These are phyloP conservation scores for Florisuga fusca DNA, from an alignment of 2,797 vertebrate genomes.

Conservation along the genomic window DNA sequence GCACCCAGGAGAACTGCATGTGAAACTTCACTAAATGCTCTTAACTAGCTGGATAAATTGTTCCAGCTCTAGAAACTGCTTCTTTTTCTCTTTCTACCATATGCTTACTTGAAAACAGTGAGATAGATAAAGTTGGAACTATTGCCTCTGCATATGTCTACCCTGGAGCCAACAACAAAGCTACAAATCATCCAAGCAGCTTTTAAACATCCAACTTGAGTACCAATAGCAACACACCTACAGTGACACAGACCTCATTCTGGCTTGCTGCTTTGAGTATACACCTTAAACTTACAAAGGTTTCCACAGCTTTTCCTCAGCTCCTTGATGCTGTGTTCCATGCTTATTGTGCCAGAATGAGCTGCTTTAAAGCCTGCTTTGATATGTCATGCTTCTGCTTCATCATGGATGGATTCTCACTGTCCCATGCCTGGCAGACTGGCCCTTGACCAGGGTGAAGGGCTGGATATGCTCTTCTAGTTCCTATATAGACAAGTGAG, in stretches of 20 bases:
- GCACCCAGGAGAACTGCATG: background rate
- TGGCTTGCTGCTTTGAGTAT: background rate
- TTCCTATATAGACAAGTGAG: background rate
- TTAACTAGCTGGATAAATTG: background rate
- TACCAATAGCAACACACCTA: background rate
- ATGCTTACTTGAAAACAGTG: background rate
- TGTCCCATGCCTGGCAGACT: background rate
- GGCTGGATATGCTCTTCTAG: background rate
- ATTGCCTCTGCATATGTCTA: background rate
- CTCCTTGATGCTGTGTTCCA: too few species aligned
- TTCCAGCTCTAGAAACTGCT: background rate
- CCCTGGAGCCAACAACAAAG: background rate
- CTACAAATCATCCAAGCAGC: background rate
- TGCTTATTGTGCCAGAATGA: background rate
- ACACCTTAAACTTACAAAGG: background rate
- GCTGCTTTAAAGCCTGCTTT: background rate
- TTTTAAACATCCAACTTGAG: background rate
- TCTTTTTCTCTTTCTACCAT: background rate
- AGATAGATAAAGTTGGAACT: background rate
- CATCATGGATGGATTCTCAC: rapidly evolving
- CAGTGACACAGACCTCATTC: rapidly evolving
- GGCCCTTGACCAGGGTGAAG: background rate
- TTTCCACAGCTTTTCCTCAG: background rate
- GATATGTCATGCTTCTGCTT: rapidly evolving
- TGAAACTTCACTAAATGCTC: background rate